Evolutionary conservation across 2,797 vertebrate species (phyloP), one percentile per base, ranked within the genome.

Genomic region (Heliangelus exortis): DNA sequence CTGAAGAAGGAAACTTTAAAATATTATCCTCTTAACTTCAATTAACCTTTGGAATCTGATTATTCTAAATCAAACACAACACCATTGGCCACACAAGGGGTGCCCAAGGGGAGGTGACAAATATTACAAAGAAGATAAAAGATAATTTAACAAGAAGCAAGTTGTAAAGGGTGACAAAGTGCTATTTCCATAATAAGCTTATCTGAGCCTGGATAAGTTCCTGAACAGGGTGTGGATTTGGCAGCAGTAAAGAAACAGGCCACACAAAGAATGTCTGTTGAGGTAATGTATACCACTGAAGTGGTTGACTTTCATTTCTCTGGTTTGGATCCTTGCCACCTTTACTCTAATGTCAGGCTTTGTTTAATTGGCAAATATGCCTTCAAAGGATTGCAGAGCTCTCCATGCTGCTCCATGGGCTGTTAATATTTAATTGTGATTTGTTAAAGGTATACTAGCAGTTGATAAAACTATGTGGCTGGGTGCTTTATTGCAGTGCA

Each of bases 131-230:
- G 96, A 96, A 98, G 97, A 98, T 97, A 98, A 97, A 98, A 97
- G 97, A 97, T 98, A 98, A 98, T 97, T 98, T 98, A 98, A 97
- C 97, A 97, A 98, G 97, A 97, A 98, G 97, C 90, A 96, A 97
- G 97, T 96, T 96, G 97, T 97, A 97, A 97, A 97, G 71, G 96
- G 98, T 97, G 98, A 98, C 98, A 98, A 98, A 98, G 98, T 97
- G 97, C 96, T 98, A 97, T 98, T 98, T 98, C 97, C 98, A 98
- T 98, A 98, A 98, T 97, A 98, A 97, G 97, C 97, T 98, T 98
- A 98, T 98, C 97, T 97, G 96, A 97, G 97, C 90, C 91, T 90
- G 73, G 75, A 87, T 89, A 94, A 98, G 97, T 98, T 98, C 97
- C 97, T 96, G 95, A 97, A 96, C 97, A 98, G 97, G 98, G 98